Evolutionary conservation across 2,888 invertebrate genomes (phyloP), one percentile per base, ranked within the genome.

Genomic region (Acanthococcus lagerstroemiae): DNA sequence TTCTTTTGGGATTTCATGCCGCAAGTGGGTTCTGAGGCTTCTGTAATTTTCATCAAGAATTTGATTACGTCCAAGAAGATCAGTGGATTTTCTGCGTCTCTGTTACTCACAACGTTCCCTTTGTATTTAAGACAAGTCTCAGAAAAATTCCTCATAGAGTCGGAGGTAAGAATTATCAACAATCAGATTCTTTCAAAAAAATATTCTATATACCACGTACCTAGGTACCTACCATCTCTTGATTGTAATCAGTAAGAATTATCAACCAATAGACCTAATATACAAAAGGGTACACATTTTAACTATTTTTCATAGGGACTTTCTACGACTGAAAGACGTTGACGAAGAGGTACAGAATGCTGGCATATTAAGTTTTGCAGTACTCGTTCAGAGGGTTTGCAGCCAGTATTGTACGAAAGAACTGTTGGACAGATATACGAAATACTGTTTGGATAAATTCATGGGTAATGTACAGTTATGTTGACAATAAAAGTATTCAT

Each of bases 1-100:
- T 83, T 87, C 72, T 86, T 87, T 72, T 76, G 86, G 70, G 87
- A 87, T 73, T 81, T 85, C 0, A 77, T 87, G 30, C 87, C 87
- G 0, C 83, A 86, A 71, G 82, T 84, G 25, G 83, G 86, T 48
- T 85, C 84, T 6, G 81, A 81, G 27, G 83, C 82, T 0, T 82
- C 85, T 2, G 84, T 84, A 0, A 76, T 82, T 52, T 81, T 87
- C 57, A 82, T 86, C 27, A 79, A 83, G 68, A 82, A 86, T 71
- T 75, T 87, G 50, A 82, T 87, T 1, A 74, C 82, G 25, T 80
- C 82, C 27, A 78, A 79, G 24, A 78, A 82, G 77, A 80, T 86
- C 0, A 84, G 84, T 71, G 83, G 84, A 24, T 80, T 84, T 1
- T 82, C 83, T 0, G 81, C 86, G 0, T 79, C 85, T 4, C 83